These are phyloP conservation scores for Oncorhynchus gorbuscha DNA, from an alignment of 2,113 vertebrate genomes.

Conservation along the genomic window DNA sequence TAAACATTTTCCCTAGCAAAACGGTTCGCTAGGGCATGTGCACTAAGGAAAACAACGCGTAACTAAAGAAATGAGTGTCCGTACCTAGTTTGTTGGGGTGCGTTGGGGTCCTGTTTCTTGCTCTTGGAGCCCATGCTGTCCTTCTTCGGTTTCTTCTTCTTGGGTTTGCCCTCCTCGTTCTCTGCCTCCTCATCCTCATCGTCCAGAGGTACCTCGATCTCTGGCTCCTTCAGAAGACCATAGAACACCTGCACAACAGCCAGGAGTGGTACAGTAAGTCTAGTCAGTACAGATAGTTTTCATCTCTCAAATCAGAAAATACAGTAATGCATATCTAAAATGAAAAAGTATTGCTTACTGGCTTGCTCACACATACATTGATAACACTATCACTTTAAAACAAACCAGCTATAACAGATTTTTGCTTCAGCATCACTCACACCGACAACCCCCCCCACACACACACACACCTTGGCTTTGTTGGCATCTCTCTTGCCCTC, in stretches of 20 bases:
- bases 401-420: background rate
- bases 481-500: constrained; percentile 94
- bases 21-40: too few relatives aligned
- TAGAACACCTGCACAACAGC: constrained; percentile 83
- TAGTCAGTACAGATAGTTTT: background rate
- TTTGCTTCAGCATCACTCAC: background rate
- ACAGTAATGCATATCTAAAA: background rate
- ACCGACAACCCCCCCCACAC: too few relatives aligned
- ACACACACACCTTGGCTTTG: constrained; percentile 86
- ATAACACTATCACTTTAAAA: background rate
- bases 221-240: constrained; percentile 94
- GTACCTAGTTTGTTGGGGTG: constrained; percentile 91
- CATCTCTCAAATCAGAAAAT: background rate
- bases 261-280: background rate
- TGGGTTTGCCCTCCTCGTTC: constrained; percentile 97
- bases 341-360: background rate
- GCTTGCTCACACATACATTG: background rate
- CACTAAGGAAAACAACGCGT: too few relatives aligned
- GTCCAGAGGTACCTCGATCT: constrained; percentile 96
- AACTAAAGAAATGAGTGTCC: background rate
- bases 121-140: constrained; percentile 94
- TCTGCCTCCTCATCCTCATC: constrained; percentile 98
- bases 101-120: constrained; percentile 98
- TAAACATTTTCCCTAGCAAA: too few relatives aligned
- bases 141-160: constrained; percentile 98